These are phyloP conservation scores for Montipora capricornis DNA, from an alignment of 64 coral and sea anemone species.

Conservation along the genomic window DNA sequence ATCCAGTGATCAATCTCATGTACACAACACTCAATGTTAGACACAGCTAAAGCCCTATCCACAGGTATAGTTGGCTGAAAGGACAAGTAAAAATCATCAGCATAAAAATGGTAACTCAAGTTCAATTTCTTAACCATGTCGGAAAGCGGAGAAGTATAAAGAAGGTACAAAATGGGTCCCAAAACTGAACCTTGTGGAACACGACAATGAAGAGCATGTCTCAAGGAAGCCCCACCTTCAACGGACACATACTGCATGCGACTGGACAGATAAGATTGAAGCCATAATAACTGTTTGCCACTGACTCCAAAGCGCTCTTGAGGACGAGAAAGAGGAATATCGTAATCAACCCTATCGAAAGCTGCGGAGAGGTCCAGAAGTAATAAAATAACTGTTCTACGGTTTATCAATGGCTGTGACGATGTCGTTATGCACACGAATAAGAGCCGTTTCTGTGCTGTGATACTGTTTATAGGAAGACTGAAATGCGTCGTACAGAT, in stretches of 20 bases:
- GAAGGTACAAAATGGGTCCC: not conserved
- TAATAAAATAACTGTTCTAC: conserved; percentile 5
- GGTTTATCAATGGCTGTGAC: not conserved
- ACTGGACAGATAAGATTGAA: conserved; percentile 2
- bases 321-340: conserved; percentile 8
- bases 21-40: conserved; percentile 12
- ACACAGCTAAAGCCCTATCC: conserved; percentile 1
- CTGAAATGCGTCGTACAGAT: not conserved
- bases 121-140: conserved; percentile 26
- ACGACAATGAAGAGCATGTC: conserved; percentile 13
- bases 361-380: conserved; percentile 37
- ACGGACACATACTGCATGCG: conserved; percentile 28
- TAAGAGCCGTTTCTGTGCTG: not conserved
- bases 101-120: conserved; percentile 19
- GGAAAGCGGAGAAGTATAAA: conserved; percentile 10
- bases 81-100: conserved; percentile 56
- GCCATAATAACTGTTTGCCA: conserved; percentile 11
- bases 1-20: conserved; percentile 26
- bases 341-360: conserved; percentile 25
- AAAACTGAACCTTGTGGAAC: conserved; percentile 31
- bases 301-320: not conserved
- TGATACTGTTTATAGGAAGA: not conserved
- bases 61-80: conserved; percentile 10
- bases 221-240: not conserved
- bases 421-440: not conserved